Percentiles rank a stretch among this genome's conserved stretches.
Evolutionary conservation across 2,888 invertebrate genomes (phyloP).

Genomic region (Spialia ferax): DNA sequence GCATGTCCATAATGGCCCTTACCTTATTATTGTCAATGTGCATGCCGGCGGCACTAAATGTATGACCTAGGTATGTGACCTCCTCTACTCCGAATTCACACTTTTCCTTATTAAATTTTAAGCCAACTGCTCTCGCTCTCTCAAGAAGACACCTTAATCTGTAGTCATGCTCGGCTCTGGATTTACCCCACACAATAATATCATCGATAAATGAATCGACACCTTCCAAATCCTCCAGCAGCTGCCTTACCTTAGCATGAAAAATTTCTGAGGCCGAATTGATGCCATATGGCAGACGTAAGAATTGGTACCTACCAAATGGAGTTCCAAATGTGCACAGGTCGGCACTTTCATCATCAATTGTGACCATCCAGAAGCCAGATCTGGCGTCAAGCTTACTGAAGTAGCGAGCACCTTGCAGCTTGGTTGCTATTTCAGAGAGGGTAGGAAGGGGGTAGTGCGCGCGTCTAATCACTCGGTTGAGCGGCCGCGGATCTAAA

Average conservation of each 20-base stretch:
- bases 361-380: too few species aligned
- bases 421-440: too few species aligned
- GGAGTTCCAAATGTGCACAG: too few species aligned
- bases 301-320: background rate
- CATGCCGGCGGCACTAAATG: background rate
- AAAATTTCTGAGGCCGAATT: background rate
- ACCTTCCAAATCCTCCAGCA: background rate
- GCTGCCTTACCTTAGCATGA: background rate
- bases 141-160: background rate
- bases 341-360: too few species aligned
- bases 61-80: background rate
- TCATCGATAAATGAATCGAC: background rate
- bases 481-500: background rate
- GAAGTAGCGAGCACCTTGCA: too few species aligned
- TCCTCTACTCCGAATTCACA: background rate
- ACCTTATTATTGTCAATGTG: background rate
- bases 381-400: too few species aligned
- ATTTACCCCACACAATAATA: background rate
- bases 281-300: background rate
- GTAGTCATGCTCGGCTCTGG: background rate
- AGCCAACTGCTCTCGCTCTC: background rate
- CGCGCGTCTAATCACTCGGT: background rate
- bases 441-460: background rate
- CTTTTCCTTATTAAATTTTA: background rate
- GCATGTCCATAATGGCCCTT: background rate